Evolutionary conservation across 2,888 invertebrate species (phyloP), one percentile per base, ranked within the genome.

Genomic region (Euzetes globulus): DNA sequence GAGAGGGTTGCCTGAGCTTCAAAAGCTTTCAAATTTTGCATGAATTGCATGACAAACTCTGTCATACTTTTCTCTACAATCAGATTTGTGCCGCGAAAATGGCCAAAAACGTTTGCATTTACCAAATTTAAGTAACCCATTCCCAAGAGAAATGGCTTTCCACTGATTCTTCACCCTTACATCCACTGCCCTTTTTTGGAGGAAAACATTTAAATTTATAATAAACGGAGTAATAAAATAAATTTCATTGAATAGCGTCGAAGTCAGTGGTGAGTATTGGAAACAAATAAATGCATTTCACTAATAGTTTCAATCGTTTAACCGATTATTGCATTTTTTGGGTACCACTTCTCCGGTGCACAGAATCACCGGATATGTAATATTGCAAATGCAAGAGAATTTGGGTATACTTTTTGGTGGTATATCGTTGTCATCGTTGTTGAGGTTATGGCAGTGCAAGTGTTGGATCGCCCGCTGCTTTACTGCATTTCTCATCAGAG

Each of bases 21-120:
- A 22, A 70, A 70, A 70, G 70, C 70, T 70, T 70, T 70, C 70
- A 70, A 70, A 70, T 70, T 47, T 47, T 70, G 45, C 70, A 70
- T 70, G 25, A 70, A 45, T 47, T 70, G 7, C 3, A 60, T 68
- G 70, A 47, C 70, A 70, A 70, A 70, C 19, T 47, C 47, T 70
- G 45, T 65, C 63, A 65, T 65, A 65, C 63, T 37, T 65, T 65
- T 37, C 19, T 33, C 33, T 37, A 27, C n/a, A 65, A 45, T 22
- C 19, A n/a, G 25, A 37, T 70, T n/a, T 70, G 70, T 70, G 45
- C n/a, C 41, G 41, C 47, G 19, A 70, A 37, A 45, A 47, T 70
- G 70, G 47, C 70, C 47, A 37, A 70, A 68, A 58, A 70, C 19
- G 45, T 41, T 70, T 65, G 33, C 63, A 65, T 37, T 63, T 63